A percentile compares a stretch with the other conserved stretches of the same genome.
These are phyloP conservation scores for Eupithecia vulgata DNA, from an alignment of 2,888 invertebrate genomes.

Conservation along the genomic window DNA sequence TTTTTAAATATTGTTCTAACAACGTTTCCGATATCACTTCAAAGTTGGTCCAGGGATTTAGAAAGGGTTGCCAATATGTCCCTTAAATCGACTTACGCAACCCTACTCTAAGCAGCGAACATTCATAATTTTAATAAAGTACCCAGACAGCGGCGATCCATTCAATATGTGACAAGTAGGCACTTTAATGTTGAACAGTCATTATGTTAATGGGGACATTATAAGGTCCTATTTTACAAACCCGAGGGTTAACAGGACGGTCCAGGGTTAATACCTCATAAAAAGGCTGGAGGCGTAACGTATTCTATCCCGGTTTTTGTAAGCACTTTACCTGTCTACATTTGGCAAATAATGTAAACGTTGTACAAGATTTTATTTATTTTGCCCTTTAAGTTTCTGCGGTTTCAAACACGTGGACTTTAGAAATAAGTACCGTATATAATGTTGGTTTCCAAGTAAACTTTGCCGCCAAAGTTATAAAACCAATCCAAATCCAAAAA, in stretches of 20 bases:
- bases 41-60: not conserved
- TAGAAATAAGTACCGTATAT: no score
- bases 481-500: no score
- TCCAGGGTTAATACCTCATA: slow-evolving; percentile 38
- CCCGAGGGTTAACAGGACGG: slow-evolving; percentile 39
- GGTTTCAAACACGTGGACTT: no score
- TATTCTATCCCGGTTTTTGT: not conserved
- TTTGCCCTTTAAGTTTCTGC: no score
- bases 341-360: not conserved
- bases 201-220: slow-evolving; percentile 42
- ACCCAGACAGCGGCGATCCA: slow-evolving; percentile 16
- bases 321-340: not conserved
- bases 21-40: not conserved
- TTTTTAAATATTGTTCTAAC: not conserved
- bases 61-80: not conserved
- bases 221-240: slow-evolving; percentile 37
- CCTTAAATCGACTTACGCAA: not conserved
- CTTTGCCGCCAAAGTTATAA: no score
- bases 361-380: no score
- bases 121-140: slow-evolving; percentile 22
- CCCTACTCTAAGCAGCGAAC: not conserved
- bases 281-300: slow-evolving; percentile 30
- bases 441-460: no score
- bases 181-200: slow-evolving; percentile 14
- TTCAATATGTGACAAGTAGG: slow-evolving; percentile 37